Base-by-base conservation (phyloP, 2,113 vertebrate genomes). In the Verasper variegatus region DNA sequence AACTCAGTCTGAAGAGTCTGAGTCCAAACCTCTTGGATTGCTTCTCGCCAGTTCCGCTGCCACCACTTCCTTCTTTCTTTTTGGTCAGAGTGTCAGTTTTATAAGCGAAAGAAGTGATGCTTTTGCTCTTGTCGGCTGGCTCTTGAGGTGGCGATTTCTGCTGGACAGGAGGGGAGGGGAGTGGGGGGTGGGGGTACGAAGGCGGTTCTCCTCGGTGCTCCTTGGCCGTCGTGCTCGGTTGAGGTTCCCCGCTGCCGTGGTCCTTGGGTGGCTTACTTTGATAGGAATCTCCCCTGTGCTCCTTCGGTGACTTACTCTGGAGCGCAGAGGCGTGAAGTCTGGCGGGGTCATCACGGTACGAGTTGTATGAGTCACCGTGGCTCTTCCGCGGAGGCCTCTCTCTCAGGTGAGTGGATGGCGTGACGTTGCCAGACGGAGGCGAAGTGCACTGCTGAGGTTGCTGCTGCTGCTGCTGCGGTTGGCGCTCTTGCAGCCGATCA, bases 1-100 rank as follows among this genome's bases (percentile, higher is more conserved):
- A 99, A 91, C 98, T 99, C 71, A 99, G 92, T 75, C 98, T 92
- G 90, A 99, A 99, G 62, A 99, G 95, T 91, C 98, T 96, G 54
- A 99, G 96, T 51, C 98, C 98, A 24, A 99, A 99, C 86, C 97
- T 97, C 86, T 99, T 99, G 71, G 97, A 96, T 93, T 97, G 97
- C 91, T 99, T 99, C 94, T 99, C 98, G 27, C 90, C 86, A 68
- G 74, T 87, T 20, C 88, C 92, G 1, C 89, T 64, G n/a, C 61
- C 96, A 95, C 90, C 81, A 73, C 90, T 91, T 86, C 94, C 96
- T 82, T 98, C 97, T 90, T 98, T 98, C 82, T 97, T 97, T 93
- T 98, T 98, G 80, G 96, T 96, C 86, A 98, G 94, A 0, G 96
- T 97, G 91, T 99, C 98, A 8, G 96, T 94, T 95, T 99, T 99